A percentile compares a stretch with the other conserved stretches of the same genome.
phyloP scores from a whole-genome alignment of 1,140 invertebrate species.

The Aphaenogaster rudis region DNA sequence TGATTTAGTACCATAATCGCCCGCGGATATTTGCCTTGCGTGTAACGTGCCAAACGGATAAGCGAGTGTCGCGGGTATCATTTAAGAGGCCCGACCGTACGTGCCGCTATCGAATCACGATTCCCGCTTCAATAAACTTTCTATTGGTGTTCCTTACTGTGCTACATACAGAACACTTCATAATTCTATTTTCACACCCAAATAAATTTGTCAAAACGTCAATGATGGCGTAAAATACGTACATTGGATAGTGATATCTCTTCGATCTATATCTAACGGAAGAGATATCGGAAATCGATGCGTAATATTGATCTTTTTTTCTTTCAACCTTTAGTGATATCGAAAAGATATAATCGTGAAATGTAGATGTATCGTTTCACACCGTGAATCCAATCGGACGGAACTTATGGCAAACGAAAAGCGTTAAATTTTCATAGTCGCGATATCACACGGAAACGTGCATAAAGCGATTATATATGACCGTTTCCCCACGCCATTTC shows the following conservation, averaged over 20 bases:
- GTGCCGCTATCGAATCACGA: conserved; percentile 14
- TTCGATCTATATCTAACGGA: background rate
- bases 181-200: background rate
- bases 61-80: conserved; percentile 40
- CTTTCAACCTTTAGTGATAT: background rate
- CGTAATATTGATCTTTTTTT: conserved; percentile 8
- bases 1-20: conserved; percentile 56
- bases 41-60: conserved; percentile 45
- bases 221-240: background rate
- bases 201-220: background rate
- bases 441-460: background rate
- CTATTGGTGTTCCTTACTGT: background rate
- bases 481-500: background rate
- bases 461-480: conserved; percentile 65
- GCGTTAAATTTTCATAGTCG: conserved; percentile 40
- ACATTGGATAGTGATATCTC: background rate
- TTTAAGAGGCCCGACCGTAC: conserved; percentile 46
- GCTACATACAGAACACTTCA: too few relatives aligned
- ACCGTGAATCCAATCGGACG: conserved; percentile 22
- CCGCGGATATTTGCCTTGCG: conserved; percentile 56
- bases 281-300: background rate
- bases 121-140: conserved; percentile 7
- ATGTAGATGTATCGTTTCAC: background rate
- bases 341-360: background rate
- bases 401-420: conserved; percentile 7